Evolutionary conservation across 2,797 vertebrate species (phyloP), one percentile per base, ranked within the genome.

Genomic region (Crax fasciolata): DNA sequence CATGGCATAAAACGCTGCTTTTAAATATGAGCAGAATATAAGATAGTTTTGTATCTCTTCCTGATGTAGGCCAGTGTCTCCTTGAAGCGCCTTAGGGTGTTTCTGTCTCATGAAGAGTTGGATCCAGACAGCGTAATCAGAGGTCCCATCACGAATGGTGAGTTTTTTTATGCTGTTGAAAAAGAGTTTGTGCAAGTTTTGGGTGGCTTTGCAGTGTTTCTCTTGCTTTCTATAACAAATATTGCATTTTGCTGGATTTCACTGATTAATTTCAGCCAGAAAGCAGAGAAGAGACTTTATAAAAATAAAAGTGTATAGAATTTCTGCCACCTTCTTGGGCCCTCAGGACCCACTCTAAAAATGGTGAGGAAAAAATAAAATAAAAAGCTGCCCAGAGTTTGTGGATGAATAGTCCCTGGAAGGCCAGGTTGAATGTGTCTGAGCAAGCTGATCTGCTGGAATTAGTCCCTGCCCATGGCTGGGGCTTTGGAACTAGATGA

Each of bases 51-150:
- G 10, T 32, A 52, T 55, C 55, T n/a, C 25, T 71, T 84, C 67
- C 43, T 93, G 23, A 2, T 44, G 71, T 57, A 99, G 99, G 99
- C 99, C 25, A 99, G 99, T 10, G 99, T 99, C 49, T 99, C 99
- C 44, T 79, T 99, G 97, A 99, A 99, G 89, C 98, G 99, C 10
- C 98, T 99, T n/a, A 84, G 99, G 67, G 98, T 98, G 38, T 99
- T 99, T 93, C 98, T 99, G 25, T 99, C 99, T 4, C 99, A 99
- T 0, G 99, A 99, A 84, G 99, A 99, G 94, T 96, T 99, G 80
- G 99, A 99, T 71, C 98, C 98, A 8, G 98, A 98, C 96, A 98
- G 98, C 43, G 98, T 99, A 35, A 96, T 98, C 58, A 98, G 98
- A 61, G 94, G 84, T 35, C 76, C 97, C 2, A 11, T 92, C 30